phyloP scores from a whole-genome alignment of 2,113 vertebrate species.

The Rutilus rutilus region DNA sequence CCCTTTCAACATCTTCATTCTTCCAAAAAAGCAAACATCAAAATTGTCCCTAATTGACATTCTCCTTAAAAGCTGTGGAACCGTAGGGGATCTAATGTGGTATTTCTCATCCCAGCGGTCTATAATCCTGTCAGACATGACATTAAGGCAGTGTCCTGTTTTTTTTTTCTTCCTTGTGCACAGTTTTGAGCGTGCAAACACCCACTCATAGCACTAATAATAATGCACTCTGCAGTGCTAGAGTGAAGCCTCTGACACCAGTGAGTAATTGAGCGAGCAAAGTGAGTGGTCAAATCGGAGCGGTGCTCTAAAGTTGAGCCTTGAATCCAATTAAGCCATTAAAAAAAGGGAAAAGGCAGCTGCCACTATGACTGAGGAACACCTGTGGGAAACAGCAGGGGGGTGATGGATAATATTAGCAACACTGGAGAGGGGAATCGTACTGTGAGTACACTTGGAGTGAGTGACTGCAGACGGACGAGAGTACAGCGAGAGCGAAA shows the following conservation, averaged over 20 bases:
- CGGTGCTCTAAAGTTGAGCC: slow-evolving; percentile 15
- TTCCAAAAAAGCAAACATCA: background rate
- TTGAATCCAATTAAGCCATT: slow-evolving; percentile 45
- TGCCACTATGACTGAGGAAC: slow-evolving; percentile 9
- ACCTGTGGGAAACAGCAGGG: slow-evolving; percentile 15
- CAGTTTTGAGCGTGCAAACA: slow-evolving; percentile 49
- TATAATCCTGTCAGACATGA: slow-evolving; percentile 50
- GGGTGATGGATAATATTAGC: slow-evolving; percentile 20
- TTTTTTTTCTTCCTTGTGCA: slow-evolving; percentile 23
- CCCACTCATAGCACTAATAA: slow-evolving; percentile 55
- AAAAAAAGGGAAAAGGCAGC: slow-evolving; percentile 36
- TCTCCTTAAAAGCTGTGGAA: background rate
- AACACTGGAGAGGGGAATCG: background rate
- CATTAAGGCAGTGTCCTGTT: slow-evolving; percentile 32
- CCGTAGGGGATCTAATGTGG: slow-evolving; percentile 17
- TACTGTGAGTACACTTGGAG: background rate
- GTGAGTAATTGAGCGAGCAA: slow-evolving; percentile 22
- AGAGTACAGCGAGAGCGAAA: background rate
- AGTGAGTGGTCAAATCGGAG: slow-evolving; percentile 22
- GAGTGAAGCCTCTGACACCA: slow-evolving; percentile 51
- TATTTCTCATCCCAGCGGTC: slow-evolving; percentile 45
- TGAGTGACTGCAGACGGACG: background rate
- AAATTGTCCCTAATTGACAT: slow-evolving; percentile 12
- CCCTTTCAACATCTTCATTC: background rate
- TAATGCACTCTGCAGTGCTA: slow-evolving; percentile 32